phyloP scores from a whole-genome alignment of 2,888 invertebrate genomes.

The Smittia aterrima region DNA sequence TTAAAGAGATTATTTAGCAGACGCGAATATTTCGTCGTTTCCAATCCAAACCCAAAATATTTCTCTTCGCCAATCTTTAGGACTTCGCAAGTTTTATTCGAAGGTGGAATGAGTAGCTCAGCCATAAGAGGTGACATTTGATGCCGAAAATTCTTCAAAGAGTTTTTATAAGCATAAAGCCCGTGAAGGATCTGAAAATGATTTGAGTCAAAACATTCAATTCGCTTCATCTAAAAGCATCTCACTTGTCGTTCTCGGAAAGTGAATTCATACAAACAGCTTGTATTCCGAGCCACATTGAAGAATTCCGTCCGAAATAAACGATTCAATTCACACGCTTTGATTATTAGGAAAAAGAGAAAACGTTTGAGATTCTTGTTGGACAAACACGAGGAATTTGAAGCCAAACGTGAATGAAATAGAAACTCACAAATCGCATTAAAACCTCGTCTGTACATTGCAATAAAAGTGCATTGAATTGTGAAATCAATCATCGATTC shows the following conservation, averaged over 20 bases:
- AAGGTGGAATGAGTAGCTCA: slow-evolving; percentile 47
- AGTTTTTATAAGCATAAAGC: neutral
- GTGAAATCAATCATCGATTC: slow-evolving; percentile 50
- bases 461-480: slow-evolving; percentile 51
- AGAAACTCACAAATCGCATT: slow-evolving; percentile 45
- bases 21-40: too few relatives aligned
- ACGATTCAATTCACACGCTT: slow-evolving; percentile 50
- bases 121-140: slow-evolving; percentile 51
- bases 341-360: neutral
- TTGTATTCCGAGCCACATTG: slow-evolving; percentile 45
- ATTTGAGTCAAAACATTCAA: neutral
- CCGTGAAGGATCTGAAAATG: slow-evolving; percentile 17
- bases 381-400: too few relatives aligned
- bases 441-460: slow-evolving; percentile 50
- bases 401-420: neutral
- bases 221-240: neutral
- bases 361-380: too few relatives aligned
- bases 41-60: slow-evolving; percentile 50
- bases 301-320: slow-evolving; percentile 52
- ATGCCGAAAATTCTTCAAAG: slow-evolving; percentile 45
- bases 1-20: too few relatives aligned
- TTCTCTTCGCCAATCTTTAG: slow-evolving; percentile 52
- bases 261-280: slow-evolving; percentile 46
- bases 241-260: slow-evolving; percentile 47
- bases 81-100: slow-evolving; percentile 47